These are phyloP conservation scores for Alethe diademata DNA, from an alignment of 2,113 vertebrate species.

Conservation along the genomic window DNA sequence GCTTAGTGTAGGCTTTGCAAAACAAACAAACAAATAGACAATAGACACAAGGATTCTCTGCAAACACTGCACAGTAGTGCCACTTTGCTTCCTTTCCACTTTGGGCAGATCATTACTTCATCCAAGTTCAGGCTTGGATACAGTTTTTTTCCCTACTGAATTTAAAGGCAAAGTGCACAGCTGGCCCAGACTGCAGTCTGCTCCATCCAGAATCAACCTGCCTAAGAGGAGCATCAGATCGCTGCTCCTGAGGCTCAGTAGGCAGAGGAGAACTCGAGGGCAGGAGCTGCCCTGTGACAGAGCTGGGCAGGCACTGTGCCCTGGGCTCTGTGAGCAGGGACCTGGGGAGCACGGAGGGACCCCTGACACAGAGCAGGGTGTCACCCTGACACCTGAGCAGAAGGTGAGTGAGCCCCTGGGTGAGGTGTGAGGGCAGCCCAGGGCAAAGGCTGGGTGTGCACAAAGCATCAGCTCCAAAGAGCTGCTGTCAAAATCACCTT, in stretches of 20 bases:
- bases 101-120: background rate
- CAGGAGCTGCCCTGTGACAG: background rate
- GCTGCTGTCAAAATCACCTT: background rate
- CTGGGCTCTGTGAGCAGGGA: background rate
- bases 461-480: background rate
- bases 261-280: background rate
- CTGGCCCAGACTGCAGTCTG: background rate
- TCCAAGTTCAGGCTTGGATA: background rate
- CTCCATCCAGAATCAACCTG: background rate
- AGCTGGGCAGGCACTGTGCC: background rate
- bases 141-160: background rate
- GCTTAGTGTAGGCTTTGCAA: background rate
- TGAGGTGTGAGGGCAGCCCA: background rate
- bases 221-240: background rate
- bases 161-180: background rate
- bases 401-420: background rate
- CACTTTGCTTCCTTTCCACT: background rate
- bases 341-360: background rate
- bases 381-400: rapidly evolving
- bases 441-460: background rate
- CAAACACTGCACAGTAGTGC: background rate
- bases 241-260: background rate
- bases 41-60: background rate
- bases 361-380: rapidly evolving
- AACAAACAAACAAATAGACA: background rate